These are phyloP conservation scores for Elysia chlorotica DNA, from an alignment of 1,140 invertebrate species.

Conservation along the genomic window DNA sequence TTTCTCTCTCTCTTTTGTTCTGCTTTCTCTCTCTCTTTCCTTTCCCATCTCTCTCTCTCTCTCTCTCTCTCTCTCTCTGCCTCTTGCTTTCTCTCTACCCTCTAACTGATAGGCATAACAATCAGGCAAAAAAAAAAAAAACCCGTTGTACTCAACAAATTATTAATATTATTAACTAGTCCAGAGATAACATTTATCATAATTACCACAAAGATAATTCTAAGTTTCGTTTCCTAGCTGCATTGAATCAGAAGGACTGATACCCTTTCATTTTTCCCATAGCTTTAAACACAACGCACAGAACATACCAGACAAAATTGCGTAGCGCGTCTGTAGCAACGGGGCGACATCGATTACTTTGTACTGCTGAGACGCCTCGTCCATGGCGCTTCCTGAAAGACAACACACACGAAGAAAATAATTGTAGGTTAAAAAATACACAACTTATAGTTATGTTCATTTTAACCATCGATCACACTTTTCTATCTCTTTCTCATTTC, in stretches of 20 bases:
- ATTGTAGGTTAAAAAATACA: background rate
- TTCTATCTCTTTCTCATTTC: background rate
- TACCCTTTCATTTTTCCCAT: background rate
- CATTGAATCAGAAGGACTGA: no score
- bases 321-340: conserved; percentile 83
- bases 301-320: conserved; percentile 78
- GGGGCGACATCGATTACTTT: conserved; percentile 82
- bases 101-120: background rate
- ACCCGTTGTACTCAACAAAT: no score
- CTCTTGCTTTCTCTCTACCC: background rate
- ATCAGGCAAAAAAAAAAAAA: background rate
- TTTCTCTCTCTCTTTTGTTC: background rate
- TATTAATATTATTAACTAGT: no score
- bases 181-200: no score
- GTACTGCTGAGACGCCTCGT: conserved; percentile 64
- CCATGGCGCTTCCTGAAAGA: conserved; percentile 65
- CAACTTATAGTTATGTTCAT: background rate
- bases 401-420: background rate
- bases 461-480: background rate
- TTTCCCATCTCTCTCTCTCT: background rate
- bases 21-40: background rate
- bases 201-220: no score
- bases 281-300: background rate
- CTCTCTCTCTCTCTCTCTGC: background rate
- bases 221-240: no score